Percentiles rank a stretch among this genome's conserved stretches.
These are phyloP conservation scores for Patiria pectinifera DNA, from an alignment of 53 echinoderm and acorn worm genomes.

Conservation along the genomic window DNA sequence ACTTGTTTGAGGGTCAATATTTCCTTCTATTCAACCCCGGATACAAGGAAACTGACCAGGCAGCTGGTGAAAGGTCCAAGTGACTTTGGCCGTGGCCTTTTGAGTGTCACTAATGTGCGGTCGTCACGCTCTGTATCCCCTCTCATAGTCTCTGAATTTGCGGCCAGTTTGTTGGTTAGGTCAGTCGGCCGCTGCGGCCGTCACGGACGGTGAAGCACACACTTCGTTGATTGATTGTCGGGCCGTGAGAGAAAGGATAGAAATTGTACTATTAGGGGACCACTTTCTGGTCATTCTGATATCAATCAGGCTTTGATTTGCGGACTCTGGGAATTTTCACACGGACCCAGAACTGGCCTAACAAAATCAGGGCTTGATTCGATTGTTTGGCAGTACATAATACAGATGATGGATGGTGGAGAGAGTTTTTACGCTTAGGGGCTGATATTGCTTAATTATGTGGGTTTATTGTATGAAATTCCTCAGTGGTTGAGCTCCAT, in stretches of 20 bases:
- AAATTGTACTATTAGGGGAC: background rate
- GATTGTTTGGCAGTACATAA: too few relatives aligned
- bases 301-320: conserved; percentile 23
- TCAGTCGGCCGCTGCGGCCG: background rate
- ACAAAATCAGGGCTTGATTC: too few relatives aligned
- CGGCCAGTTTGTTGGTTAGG: background rate
- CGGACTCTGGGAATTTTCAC: too few relatives aligned
- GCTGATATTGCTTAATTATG: too few relatives aligned
- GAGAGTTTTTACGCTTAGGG: too few relatives aligned
- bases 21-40: background rate
- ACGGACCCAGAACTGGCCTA: too few relatives aligned
- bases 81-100: background rate
- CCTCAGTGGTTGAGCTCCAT: too few relatives aligned
- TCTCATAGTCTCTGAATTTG: background rate
- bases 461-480: too few relatives aligned
- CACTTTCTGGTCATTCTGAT: background rate
- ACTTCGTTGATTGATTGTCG: conserved; percentile 9
- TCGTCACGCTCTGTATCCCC: conserved; percentile 12
- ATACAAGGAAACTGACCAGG: background rate
- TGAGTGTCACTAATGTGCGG: background rate
- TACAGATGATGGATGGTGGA: too few relatives aligned
- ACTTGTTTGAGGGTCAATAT: background rate
- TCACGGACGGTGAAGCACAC: background rate
- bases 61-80: background rate
- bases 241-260: background rate